phyloP scores from a whole-genome alignment of 1,140 invertebrate genomes.

The Drosophila albomicans region DNA sequence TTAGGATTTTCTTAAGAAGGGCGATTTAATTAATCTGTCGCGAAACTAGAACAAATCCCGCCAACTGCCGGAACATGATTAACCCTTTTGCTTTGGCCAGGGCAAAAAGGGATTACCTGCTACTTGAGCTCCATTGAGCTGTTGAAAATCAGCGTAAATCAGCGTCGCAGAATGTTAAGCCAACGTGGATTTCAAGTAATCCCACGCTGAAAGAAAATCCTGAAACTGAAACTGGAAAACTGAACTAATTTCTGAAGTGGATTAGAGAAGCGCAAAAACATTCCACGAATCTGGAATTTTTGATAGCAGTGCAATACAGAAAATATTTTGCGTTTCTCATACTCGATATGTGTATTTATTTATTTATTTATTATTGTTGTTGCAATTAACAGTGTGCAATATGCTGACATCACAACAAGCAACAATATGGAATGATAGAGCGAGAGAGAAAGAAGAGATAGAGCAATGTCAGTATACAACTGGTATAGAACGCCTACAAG shows the following conservation, averaged over 20 bases:
- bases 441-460: background rate
- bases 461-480: constrained; percentile 14
- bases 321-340: background rate
- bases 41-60: constrained; percentile 64
- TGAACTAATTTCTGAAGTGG: constrained; percentile 47
- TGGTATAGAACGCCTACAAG: constrained; percentile 42
- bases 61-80: constrained; percentile 37
- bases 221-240: constrained; percentile 17
- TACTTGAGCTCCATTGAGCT: constrained; percentile 77
- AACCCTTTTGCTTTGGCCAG: constrained; percentile 59
- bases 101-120: constrained; percentile 69
- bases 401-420: constrained; percentile 55
- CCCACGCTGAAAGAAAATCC: constrained; percentile 34
- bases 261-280: constrained; percentile 18
- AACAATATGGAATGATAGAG: constrained; percentile 6
- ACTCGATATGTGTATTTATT: constrained; percentile 14
- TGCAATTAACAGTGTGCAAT: constrained; percentile 63
- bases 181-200: constrained; percentile 60
- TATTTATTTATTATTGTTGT: constrained; percentile 56
- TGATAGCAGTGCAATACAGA: constrained; percentile 14
- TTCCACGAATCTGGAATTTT: constrained; percentile 37
- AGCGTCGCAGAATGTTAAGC: constrained; percentile 47
- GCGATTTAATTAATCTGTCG: constrained; percentile 69
- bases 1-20: constrained; percentile 43
- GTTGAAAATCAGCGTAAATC: constrained; percentile 68